A percentile compares a stretch with the other conserved stretches of the same genome.
Conservation (phyloP, 2,888 invertebrate species). For the Tuta absoluta region DNA sequence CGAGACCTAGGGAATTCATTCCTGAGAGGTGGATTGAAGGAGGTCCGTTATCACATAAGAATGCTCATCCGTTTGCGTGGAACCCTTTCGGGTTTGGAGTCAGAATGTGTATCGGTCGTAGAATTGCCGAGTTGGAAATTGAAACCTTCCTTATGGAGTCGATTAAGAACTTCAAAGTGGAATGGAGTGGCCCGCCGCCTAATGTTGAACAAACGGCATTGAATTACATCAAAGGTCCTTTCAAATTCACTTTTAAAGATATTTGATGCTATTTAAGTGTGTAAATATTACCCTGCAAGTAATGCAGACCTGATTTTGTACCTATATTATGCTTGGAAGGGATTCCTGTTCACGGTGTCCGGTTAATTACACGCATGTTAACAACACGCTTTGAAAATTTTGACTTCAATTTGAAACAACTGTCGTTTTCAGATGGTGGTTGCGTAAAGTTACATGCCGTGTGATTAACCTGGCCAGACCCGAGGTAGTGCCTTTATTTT, state of each 20-base stretch:
- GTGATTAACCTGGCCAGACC: too few relatives aligned
- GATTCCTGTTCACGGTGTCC: too few relatives aligned
- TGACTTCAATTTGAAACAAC: too few relatives aligned
- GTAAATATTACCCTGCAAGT: neutral
- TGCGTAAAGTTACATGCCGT: too few relatives aligned
- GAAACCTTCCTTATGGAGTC: slow-evolving; percentile 59
- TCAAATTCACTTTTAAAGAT: slow-evolving; percentile 48
- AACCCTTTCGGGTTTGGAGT: slow-evolving; percentile 84
- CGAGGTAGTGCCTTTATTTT: too few relatives aligned
- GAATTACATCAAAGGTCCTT: slow-evolving; percentile 39
- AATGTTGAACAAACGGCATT: slow-evolving; percentile 30
- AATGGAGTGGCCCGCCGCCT: slow-evolving; percentile 47
- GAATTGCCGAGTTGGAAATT: slow-evolving; percentile 82
- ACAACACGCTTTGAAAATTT: too few relatives aligned
- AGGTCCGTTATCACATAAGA: slow-evolving; percentile 51
- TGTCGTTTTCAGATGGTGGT: too few relatives aligned
- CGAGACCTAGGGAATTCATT: slow-evolving; percentile 79
- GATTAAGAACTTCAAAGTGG: slow-evolving; percentile 48
- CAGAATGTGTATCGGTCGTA: slow-evolving; percentile 82
- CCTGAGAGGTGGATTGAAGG: slow-evolving; percentile 86
- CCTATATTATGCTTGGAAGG: too few relatives aligned
- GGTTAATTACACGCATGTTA: too few relatives aligned
- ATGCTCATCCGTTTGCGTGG: slow-evolving; percentile 79
- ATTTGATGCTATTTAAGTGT: neutral
- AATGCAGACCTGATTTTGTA: neutral